Base-by-base conservation (phyloP, 2,797 vertebrate species). In the Peromyscus attwateri region DNA sequence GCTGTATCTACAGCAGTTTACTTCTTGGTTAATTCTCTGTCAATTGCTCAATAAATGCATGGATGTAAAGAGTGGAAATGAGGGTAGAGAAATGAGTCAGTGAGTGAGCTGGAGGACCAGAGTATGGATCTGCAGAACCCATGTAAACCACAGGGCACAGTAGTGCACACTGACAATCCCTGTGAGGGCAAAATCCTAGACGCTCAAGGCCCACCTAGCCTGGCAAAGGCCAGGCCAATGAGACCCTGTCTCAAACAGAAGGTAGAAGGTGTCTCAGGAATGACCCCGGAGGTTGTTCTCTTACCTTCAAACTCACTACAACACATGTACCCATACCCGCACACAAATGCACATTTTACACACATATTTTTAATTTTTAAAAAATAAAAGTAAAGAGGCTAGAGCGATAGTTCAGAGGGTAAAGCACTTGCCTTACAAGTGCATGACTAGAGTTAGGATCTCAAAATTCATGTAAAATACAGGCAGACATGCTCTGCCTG, bases 21-120 rank as follows among this genome's bases (percentile, higher is more conserved):
- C 23, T 93, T 87, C 89, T 89, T 92, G 46, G 11, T 14, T 55
- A 25, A 77, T 13, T 87, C 6, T 43, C 27, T 83, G 14, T 60
- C 82, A 91, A 49, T 52, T 81, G 55, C 29, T 92, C 94, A 92
- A 82, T 14, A 87, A 83, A 93, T 76, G 27, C n/a, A 82, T 40
- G 6, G 76, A 91, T 49, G 49, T 43, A 87, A 77, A 89, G 89
- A 89, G 19, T 81, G 25, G 81, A 92, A 96, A 95, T 34, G 34
- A 82, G 64, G n/a, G 14, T 29, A 29, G 85, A 16, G 16, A 73
- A 55, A 57, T 29, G 34, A 57, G n/a, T 37, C 68, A 40, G 9
- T 31, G 40, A 57, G 85, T 73, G 37, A 40, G 46, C 49, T 73
- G 23, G 46, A 71, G 23, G 68, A 40, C 23, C 25, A 71, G 21